Evolutionary conservation across 2,888 invertebrate genomes (phyloP).

Genomic region (Eupithecia pulchellata): DNA sequence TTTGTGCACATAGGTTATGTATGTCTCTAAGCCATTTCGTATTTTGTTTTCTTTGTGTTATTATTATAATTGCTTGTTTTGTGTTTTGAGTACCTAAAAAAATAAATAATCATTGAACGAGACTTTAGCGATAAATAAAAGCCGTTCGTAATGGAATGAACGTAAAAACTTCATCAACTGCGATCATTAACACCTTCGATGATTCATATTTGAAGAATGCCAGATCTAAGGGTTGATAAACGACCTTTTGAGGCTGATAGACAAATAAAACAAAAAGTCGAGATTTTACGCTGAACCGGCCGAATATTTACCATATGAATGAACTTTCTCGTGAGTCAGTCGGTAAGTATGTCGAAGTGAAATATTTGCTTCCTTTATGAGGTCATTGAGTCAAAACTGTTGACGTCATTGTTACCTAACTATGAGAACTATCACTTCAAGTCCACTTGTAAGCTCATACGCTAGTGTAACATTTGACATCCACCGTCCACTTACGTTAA

Average conservation of each 20-base stretch:
- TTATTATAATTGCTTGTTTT: no score
- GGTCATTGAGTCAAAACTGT: conserved; percentile 45
- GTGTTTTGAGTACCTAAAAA: no score
- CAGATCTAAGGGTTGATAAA: conserved; percentile 38
- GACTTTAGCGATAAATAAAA: conserved; percentile 17
- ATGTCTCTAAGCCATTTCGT: no score
- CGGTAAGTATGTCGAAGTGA: conserved; percentile 68
- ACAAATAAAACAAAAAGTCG: conserved; percentile 39
- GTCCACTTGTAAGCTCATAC: conserved; percentile 37
- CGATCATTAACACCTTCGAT: conserved; percentile 31
- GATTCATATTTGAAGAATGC: conserved; percentile 46
- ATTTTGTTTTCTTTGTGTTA: no score
- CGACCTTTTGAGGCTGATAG: conserved; percentile 45
- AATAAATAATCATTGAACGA: conserved; percentile 1
- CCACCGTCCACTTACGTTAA: conserved; percentile 39
- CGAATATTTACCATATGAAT: conserved; percentile 50
- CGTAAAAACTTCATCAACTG: conserved; percentile 8
- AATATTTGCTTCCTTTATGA: conserved; percentile 59
- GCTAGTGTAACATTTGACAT: conserved; percentile 35
- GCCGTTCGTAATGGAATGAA: conserved; percentile 16
- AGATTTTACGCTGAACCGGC: conserved; percentile 41
- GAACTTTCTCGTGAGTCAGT: conserved; percentile 76
- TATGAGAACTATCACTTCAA: conserved; percentile 27
- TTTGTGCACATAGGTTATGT: no score
- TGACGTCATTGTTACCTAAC: conserved; percentile 47